Base-by-base conservation (phyloP, 2,888 invertebrate genomes). In the Drosophila mayaguana region DNA sequence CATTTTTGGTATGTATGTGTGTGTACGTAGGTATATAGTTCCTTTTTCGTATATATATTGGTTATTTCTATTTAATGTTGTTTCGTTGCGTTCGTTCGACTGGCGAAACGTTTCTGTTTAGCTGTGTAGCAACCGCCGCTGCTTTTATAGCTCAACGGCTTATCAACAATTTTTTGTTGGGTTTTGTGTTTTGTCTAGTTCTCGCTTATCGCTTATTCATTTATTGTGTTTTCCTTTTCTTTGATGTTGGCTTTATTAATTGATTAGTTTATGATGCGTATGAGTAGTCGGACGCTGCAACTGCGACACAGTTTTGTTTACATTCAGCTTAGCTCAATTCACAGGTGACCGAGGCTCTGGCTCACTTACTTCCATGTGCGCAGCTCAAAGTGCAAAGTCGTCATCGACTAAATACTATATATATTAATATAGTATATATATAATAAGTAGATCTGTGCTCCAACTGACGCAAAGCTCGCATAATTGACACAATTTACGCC, bases 341-440 rank as follows among this genome's bases (percentile, higher is more conserved):
- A 28, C 60, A 57, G 43, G 50, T 60, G 34, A 25, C 16, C 3
- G 40, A 18, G 38, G 25, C 54, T 20, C 11, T 22, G 34, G 45
- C 45, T 25, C 22, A 12, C 25, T 38, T 42, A 51, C 65, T 62
- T 64, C 66, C 64, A 48, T 67, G 57, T 59, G 36, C 56, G 48
- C 50, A 50, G 42, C 48, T 60, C 81, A 81, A 84, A 87, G 84
- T 84, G 66, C 89, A 89, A 87, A 83, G 87, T 64, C 70, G 60
- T 70, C 63, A 57, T 55, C 50, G 32, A 43, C 18, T 14, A 34
- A 45, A 8, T 45, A 34, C 7, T 12, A 55, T 55, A 28, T 14
- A 40, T 28, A 12, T n/a, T 11, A 18, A 40, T 7, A 32, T 32
- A 32, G 8, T 42, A 46, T 22, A 45, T 20, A 45, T 4, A 12